Conservation (phyloP, 2,797 vertebrate genomes). For the Pseudocheirus occidentalis region DNA sequence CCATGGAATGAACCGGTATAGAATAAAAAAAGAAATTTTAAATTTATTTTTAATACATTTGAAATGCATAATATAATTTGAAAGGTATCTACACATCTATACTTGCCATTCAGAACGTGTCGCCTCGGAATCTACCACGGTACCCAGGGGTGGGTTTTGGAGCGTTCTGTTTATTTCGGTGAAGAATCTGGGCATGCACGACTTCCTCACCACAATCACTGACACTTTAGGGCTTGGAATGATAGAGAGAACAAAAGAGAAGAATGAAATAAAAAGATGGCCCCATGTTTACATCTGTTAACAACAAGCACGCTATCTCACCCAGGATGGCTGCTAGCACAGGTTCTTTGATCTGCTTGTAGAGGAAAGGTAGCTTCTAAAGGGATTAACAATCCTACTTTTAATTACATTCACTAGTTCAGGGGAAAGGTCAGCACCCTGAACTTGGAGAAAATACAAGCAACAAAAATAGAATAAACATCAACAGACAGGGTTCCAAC, state of each 20-base stretch:
- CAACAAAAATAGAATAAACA: too few relatives aligned
- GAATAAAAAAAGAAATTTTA: neutral
- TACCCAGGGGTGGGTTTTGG: conserved; percentile 80
- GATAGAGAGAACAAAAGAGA: neutral
- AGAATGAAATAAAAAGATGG: neutral
- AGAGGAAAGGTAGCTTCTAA: too few relatives aligned
- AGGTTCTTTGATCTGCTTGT: too few relatives aligned
- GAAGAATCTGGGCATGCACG: conserved; percentile 71
- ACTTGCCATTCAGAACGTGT: conserved; percentile 77
- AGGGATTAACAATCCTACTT: too few relatives aligned
- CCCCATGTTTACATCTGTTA: neutral
- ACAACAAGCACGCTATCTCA: too few relatives aligned
- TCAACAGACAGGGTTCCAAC: too few relatives aligned
- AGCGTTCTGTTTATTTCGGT: conserved; percentile 37
- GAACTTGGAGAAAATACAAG: too few relatives aligned
- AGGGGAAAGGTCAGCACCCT: too few relatives aligned
- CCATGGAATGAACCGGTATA: neutral
- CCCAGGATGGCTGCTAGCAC: too few relatives aligned
- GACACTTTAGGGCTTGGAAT: conserved; percentile 71
- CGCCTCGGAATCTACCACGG: conserved; percentile 79
- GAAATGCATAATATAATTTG: neutral
- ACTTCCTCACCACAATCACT: conserved; percentile 77
- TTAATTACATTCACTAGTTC: too few relatives aligned
- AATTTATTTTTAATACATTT: neutral
- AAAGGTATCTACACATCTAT: neutral